phyloP scores from a whole-genome alignment of 2,113 vertebrate species.

The Limanda limanda region DNA sequence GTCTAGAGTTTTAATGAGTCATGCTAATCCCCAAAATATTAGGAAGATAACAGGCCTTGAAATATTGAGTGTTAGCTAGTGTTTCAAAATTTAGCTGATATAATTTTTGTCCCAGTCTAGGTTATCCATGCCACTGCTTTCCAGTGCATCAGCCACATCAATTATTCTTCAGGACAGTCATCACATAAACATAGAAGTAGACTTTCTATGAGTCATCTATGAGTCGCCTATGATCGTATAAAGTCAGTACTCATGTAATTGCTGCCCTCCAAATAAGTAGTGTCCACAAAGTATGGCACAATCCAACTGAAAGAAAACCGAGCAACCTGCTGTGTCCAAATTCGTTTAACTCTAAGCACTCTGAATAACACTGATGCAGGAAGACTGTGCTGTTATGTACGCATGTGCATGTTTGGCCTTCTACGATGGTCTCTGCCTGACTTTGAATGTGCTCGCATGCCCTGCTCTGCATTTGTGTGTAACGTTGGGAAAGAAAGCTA shows the following conservation, averaged over 20 bases:
- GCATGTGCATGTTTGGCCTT: constrained; percentile 73
- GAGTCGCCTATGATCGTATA: too few species aligned
- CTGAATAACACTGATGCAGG: constrained; percentile 81
- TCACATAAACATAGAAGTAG: not conserved
- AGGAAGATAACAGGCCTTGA: not conserved
- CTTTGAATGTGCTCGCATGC: constrained; percentile 83
- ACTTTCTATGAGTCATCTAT: not conserved
- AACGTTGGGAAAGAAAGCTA: constrained; percentile 83
- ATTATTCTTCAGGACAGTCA: not conserved
- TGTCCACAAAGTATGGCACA: constrained; percentile 34
- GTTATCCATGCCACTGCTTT: not conserved
- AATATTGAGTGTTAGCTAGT: too few species aligned
- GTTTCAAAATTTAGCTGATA: not conserved
- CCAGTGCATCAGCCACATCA: not conserved
- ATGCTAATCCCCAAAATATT: not conserved
- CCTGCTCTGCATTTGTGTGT: constrained; percentile 80
- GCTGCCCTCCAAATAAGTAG: constrained; percentile 9
- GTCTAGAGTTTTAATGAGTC: too few species aligned
- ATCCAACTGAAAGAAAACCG: not conserved
- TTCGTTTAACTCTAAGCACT: not conserved
- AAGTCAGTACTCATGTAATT: not conserved
- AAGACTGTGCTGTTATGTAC: constrained; percentile 88
- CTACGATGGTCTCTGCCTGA: constrained; percentile 69
- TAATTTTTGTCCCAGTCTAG: constrained; percentile 11
- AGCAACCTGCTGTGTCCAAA: constrained; percentile 4